phyloP scores from a whole-genome alignment of 2,888 invertebrate genomes.

The Meganola albula region DNA sequence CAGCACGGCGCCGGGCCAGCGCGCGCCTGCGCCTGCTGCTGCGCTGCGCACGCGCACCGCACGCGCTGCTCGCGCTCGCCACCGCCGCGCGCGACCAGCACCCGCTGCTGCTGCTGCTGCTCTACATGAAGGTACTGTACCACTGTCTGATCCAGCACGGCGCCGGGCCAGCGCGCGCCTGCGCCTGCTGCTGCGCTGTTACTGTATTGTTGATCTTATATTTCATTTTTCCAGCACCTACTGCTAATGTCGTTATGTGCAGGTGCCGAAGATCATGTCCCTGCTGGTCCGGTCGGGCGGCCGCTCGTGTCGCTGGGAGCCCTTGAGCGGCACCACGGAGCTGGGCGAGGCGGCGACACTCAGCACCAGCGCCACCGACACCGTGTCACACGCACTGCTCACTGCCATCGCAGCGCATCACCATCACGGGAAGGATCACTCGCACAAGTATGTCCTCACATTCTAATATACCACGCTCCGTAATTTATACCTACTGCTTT shows the following conservation, averaged over 20 bases:
- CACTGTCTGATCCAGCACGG: background rate
- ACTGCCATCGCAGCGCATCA: conserved; percentile 80
- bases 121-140: conserved; percentile 68
- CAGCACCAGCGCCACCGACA: conserved; percentile 81
- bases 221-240: background rate
- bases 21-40: conserved; percentile 84
- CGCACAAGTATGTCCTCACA: conserved; percentile 37
- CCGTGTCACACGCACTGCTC: conserved; percentile 86
- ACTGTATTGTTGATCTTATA: too few species aligned
- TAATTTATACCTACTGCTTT: too few species aligned
- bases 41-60: conserved; percentile 48
- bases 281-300: conserved; percentile 37
- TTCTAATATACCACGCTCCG: background rate
- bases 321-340: conserved; percentile 80
- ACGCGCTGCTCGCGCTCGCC: conserved; percentile 46
- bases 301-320: conserved; percentile 44
- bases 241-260: conserved; percentile 23
- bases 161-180: background rate
- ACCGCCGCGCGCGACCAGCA: conserved; percentile 42
- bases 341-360: conserved; percentile 49
- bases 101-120: conserved; percentile 76
- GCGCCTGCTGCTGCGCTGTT: too few species aligned
- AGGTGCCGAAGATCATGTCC: conserved; percentile 75
- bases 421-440: conserved; percentile 43
- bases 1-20: conserved; percentile 73